Percentiles rank a stretch among this genome's conserved stretches.
Evolutionary conservation across 2,888 invertebrate genomes (phyloP).

Genomic region (Philhelius pedissequus): DNA sequence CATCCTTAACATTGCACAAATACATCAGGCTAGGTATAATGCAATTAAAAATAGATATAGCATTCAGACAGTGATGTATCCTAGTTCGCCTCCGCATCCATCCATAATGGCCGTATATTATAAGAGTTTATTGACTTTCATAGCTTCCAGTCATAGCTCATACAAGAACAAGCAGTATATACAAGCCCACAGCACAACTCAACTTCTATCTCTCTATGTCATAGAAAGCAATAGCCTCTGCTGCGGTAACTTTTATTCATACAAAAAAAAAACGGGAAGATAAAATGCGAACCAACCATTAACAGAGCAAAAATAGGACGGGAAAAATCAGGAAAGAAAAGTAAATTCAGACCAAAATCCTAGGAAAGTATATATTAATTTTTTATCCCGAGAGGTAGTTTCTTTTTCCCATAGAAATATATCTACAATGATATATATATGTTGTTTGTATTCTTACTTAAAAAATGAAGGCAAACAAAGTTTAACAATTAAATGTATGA

Average conservation of each 20-base stretch:
- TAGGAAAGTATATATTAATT: neutral
- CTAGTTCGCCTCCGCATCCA: neutral
- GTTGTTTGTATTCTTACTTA: neutral
- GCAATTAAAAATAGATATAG: conserved; percentile 42
- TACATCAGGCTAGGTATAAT: conserved; percentile 15
- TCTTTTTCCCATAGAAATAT: neutral
- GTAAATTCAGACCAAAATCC: conserved; percentile 1
- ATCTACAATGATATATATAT: neutral
- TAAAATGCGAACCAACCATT: neutral
- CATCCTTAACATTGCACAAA: conserved; percentile 11
- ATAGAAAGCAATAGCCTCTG: neutral
- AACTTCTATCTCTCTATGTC: neutral
- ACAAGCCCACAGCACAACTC: neutral
- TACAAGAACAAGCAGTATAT: neutral
- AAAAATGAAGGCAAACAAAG: neutral
- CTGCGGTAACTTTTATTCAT: conserved; percentile 7
- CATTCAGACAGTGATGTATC: conserved; percentile 15
- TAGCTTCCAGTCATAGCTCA: neutral
- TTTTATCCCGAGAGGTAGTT: conserved; percentile 7
- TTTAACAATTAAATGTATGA: conserved; percentile 8
- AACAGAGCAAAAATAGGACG: neutral
- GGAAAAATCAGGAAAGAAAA: conserved; percentile 3
- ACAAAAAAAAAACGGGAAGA: neutral
- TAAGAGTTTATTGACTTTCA: conserved; percentile 25
- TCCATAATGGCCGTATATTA: neutral